Evolutionary conservation across 2,113 vertebrate genomes (phyloP).

Genomic region (Pelmatolapia mariae): DNA sequence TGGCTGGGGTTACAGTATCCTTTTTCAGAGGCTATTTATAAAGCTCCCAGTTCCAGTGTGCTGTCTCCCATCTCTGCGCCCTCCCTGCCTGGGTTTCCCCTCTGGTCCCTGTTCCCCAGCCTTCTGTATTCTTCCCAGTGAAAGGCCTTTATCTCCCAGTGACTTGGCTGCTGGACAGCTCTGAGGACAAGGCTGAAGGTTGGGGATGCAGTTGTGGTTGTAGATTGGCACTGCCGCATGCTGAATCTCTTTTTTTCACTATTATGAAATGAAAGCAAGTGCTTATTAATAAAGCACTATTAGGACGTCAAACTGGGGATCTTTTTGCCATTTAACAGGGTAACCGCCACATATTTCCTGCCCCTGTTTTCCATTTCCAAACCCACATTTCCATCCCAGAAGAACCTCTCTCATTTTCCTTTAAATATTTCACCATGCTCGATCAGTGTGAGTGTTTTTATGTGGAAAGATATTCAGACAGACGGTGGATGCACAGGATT

Average conservation of each 20-base stretch:
- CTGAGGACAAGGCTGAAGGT: not conserved
- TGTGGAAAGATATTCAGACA: not conserved
- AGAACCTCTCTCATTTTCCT: not conserved
- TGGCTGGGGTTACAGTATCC: conserved; percentile 38
- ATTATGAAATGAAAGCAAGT: not conserved
- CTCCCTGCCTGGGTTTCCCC: not conserved
- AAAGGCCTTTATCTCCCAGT: not conserved
- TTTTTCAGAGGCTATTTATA: conserved; percentile 65
- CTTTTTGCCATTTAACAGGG: not conserved
- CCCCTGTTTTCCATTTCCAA: not conserved
- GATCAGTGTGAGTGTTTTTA: not conserved
- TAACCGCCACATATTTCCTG: not conserved
- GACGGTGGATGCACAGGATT: not conserved
- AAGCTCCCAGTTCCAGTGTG: not conserved
- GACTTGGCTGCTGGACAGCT: not conserved
- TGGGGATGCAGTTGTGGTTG: not conserved
- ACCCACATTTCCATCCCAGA: not conserved
- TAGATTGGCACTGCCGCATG: not conserved
- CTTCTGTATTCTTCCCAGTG: not conserved
- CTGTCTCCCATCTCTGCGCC: conserved; percentile 19
- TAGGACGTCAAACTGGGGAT: not conserved
- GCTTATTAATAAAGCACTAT: not conserved
- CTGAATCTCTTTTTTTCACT: not conserved
- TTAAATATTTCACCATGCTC: not conserved
- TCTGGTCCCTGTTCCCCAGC: not conserved